Percentiles rank a stretch among this genome's conserved stretches.
These are phyloP conservation scores for Apostichopus japonicus DNA, from an alignment of 35 echinoderm and acorn worm genomes.

Conservation along the genomic window DNA sequence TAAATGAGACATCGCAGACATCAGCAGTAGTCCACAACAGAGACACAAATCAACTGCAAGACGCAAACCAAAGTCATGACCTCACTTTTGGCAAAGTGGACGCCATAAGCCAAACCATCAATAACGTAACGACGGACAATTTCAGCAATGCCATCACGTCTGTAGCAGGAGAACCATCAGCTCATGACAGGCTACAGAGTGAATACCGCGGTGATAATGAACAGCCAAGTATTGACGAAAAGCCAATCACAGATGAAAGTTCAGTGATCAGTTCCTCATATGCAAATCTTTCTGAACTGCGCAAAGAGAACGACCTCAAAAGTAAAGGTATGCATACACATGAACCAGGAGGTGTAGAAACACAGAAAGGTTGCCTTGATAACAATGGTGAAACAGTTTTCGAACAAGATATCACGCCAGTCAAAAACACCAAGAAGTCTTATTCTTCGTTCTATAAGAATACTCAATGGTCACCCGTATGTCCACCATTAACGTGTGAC, in stretches of 20 bases:
- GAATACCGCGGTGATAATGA: not conserved
- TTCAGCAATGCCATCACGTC: not conserved
- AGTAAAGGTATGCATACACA: not conserved
- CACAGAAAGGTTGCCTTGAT: not conserved
- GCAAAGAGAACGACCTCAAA: not conserved
- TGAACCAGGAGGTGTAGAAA: not conserved
- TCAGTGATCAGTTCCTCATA: not conserved
- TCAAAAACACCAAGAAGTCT: not conserved
- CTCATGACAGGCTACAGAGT: not conserved
- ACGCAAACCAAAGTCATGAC: not conserved
- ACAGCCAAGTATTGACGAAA: not conserved
- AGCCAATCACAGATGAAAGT: not conserved
- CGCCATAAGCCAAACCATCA: not conserved
- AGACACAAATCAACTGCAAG: not conserved
- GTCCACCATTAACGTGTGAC: slow-evolving; percentile 1
- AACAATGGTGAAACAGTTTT: not conserved
- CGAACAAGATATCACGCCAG: not conserved
- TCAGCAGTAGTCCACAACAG: not conserved
- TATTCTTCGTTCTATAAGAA: not conserved
- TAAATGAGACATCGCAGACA: not conserved
- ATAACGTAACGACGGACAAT: not conserved
- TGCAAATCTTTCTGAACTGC: not conserved
- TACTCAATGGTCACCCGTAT: not conserved
- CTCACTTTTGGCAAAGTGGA: not conserved
- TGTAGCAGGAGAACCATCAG: not conserved